Evolutionary conservation across 2,113 vertebrate genomes (phyloP), one percentile per base, ranked within the genome.

Genomic region (Grammomys dolichurus): DNA sequence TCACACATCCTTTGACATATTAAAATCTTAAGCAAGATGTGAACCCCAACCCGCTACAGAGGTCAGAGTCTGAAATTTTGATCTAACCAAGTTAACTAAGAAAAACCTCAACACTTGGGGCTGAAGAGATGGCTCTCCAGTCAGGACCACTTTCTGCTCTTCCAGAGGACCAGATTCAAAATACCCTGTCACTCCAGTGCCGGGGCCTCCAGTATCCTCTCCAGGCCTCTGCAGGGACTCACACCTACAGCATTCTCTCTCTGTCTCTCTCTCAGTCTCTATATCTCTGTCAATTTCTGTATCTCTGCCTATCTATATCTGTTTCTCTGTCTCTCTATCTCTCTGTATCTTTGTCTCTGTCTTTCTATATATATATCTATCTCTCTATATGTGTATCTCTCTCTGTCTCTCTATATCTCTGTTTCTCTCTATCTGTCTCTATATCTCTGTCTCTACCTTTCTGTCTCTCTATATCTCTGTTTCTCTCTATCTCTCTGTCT

Each of bases 1-100:
- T 11, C 93, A 56, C 48, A 20, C 0, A 8, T 17, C 11, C 3
- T 3, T 2, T 6, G 10, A 8, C 31, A 36, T n/a, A 22, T 1
- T 36, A 90, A 75, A 67, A 87, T 90, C 51, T 48, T 28, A 78
- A 26, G 33, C 7, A 33, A 94, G 48, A 43, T 33, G 24, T 60
- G 81, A 84, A 7, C 7, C 2, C 17, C 22, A 3, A 13, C 1
- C 20, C 22, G 7, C 43, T 4, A 7, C 12, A 40, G 36, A 19
- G 3, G 9, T 43, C 70, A 43, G 28, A 65, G 40, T 17, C 17
- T n/a, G 28, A 26, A 58, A 26, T 81, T 33, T 43, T 12, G 24
- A 7, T 58, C 46, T 36, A 36, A 60, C 40, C 60, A 63, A 40
- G n/a, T 36, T n/a, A 20, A 76, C 16, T 60, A 26, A 28, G 4